phyloP scores from a whole-genome alignment of 2,113 vertebrate genomes.

The Thermophis baileyi region DNA sequence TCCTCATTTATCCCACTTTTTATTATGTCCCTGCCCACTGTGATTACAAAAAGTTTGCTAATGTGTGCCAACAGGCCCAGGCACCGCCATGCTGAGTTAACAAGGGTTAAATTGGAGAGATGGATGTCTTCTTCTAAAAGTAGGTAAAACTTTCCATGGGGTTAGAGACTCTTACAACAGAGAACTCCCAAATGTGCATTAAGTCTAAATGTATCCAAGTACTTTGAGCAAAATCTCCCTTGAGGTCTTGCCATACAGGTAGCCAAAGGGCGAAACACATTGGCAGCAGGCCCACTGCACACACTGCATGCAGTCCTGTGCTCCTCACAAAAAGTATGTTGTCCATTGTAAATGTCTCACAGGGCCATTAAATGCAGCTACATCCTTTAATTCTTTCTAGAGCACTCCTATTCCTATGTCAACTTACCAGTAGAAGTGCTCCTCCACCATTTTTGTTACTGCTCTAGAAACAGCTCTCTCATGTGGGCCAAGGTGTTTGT shows the following conservation, averaged over 20 bases:
- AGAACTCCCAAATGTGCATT: neutral
- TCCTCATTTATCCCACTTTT: neutral
- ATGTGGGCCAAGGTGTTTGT: slow-evolving; percentile 84
- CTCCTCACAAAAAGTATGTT: neutral
- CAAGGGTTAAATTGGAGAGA: neutral
- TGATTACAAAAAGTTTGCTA: neutral
- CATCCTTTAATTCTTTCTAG: neutral
- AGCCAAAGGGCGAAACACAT: neutral
- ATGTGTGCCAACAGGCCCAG: neutral
- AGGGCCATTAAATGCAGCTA: neutral
- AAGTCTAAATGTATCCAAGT: neutral
- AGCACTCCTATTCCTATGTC: neutral
- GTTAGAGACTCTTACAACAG: neutral
- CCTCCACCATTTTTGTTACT: slow-evolving; percentile 94
- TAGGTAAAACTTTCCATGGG: neutral
- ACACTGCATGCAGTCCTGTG: neutral
- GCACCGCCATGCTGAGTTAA: neutral
- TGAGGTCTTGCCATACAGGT: neutral
- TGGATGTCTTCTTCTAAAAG: neutral
- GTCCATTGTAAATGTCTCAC: neutral
- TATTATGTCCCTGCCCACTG: neutral
- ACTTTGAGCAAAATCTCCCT: neutral
- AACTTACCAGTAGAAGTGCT: slow-evolving; percentile 94
- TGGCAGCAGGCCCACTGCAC: neutral
- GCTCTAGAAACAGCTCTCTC: slow-evolving; percentile 89